Percentiles rank a stretch among this genome's conserved stretches.
Conservation (phyloP, 2,113 vertebrate genomes). For the Ptyas mucosa region DNA sequence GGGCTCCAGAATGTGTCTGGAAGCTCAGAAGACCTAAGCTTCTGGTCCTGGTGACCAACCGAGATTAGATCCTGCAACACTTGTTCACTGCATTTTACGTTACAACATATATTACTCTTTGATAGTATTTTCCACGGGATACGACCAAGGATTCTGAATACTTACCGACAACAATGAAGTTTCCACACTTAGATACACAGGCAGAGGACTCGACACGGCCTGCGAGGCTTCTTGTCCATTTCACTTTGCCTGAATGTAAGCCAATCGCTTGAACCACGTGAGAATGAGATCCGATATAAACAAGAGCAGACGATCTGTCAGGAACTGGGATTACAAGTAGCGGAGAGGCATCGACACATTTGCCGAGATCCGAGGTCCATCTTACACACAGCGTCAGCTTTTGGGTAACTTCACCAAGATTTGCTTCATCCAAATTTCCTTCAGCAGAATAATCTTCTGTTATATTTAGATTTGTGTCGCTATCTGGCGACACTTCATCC, state of each 20-base stretch:
- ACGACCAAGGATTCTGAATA: slow-evolving; percentile 4
- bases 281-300: slow-evolving; percentile 91
- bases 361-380: slow-evolving; percentile 87
- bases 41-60: background rate
- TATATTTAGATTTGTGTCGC: background rate
- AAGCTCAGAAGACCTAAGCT: background rate
- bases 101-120: background rate
- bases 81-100: background rate
- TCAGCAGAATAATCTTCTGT: background rate
- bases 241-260: slow-evolving; percentile 74
- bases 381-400: slow-evolving; percentile 64
- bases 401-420: background rate
- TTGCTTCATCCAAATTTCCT: background rate
- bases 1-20: background rate
- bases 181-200: slow-evolving; percentile 82
- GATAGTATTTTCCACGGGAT: background rate
- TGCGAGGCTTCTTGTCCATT: slow-evolving; percentile 87
- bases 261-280: slow-evolving; percentile 83
- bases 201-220: slow-evolving; percentile 91
- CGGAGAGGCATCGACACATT: slow-evolving; percentile 93
- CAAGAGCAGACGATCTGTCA: slow-evolving; percentile 46
- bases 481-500: slow-evolving; percentile 5
- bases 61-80: background rate
- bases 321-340: slow-evolving; percentile 68
- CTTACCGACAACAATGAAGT: slow-evolving; percentile 83